phyloP scores from a whole-genome alignment of 2,888 invertebrate species.

The Vesta saturnalis region DNA sequence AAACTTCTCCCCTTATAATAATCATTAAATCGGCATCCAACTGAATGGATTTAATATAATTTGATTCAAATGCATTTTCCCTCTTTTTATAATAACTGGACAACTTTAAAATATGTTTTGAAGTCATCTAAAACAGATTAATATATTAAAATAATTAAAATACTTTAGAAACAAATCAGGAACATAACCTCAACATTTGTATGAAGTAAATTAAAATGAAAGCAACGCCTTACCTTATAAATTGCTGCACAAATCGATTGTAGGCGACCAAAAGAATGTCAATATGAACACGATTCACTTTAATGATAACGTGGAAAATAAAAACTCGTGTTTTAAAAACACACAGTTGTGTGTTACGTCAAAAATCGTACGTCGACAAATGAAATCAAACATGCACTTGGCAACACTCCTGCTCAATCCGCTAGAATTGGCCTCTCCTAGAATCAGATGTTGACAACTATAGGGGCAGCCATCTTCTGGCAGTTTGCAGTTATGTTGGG shows the following conservation, averaged over 20 bases:
- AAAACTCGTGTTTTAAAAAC: not conserved
- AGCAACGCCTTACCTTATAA: too few relatives aligned
- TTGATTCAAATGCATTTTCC: slow-evolving; percentile 4
- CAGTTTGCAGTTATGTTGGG: too few relatives aligned
- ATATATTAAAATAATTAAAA: not conserved
- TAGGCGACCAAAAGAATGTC: slow-evolving; percentile 20
- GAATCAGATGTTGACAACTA: too few relatives aligned
- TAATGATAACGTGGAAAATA: not conserved
- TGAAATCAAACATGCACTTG: too few relatives aligned
- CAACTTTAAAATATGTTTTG: not conserved
- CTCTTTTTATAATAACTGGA: not conserved
- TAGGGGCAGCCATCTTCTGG: too few relatives aligned
- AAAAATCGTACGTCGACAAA: too few relatives aligned
- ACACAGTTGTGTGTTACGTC: too few relatives aligned
- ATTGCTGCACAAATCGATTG: too few relatives aligned
- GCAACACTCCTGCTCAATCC: too few relatives aligned
- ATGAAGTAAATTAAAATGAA: not conserved
- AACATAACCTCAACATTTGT: not conserved
- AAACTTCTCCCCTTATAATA: not conserved
- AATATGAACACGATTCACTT: not conserved
- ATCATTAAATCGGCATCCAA: slow-evolving; percentile 4
- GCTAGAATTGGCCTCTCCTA: too few relatives aligned
- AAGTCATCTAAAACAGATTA: slow-evolving; percentile 3
- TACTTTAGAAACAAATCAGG: not conserved
- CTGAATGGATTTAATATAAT: not conserved